Conservation (phyloP, 2,113 vertebrate genomes). For the Scomber scombrus region DNA sequence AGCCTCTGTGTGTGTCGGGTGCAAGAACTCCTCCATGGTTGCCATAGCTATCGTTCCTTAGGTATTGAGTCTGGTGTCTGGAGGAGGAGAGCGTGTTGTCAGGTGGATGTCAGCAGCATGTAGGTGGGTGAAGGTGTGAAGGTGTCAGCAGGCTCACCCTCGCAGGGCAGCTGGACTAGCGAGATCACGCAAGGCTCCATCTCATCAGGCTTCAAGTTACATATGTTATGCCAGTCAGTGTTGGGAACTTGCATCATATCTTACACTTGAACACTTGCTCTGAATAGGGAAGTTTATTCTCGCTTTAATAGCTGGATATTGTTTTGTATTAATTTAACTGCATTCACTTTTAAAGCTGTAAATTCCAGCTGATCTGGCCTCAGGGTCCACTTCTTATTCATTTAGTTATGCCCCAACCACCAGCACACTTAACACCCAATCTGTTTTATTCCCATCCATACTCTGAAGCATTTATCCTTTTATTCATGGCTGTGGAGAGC, state of each 20-base stretch:
- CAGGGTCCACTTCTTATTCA: background rate
- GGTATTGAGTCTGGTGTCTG: conserved; percentile 8
- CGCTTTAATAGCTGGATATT: background rate
- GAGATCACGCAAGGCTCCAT: too few relatives aligned
- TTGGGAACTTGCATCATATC: conserved; percentile 9
- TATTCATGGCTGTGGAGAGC: too few relatives aligned
- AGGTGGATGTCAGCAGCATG: conserved; percentile 7
- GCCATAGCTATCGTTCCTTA: background rate
- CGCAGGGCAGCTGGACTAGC: too few relatives aligned
- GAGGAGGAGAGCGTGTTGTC: conserved; percentile 19
- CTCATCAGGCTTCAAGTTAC: too few relatives aligned
- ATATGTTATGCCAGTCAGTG: background rate
- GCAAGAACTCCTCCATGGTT: background rate
- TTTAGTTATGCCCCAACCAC: too few relatives aligned
- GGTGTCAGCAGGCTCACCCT: too few relatives aligned
- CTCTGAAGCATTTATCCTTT: too few relatives aligned
- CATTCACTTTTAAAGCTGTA: background rate
- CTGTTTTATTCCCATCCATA: too few relatives aligned
- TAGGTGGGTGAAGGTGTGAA: too few relatives aligned
- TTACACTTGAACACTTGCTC: background rate
- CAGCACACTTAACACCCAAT: too few relatives aligned
- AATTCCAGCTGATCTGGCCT: background rate
- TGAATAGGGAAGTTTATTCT: background rate
- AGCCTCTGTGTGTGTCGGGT: background rate
- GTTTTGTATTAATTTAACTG: background rate